These are phyloP conservation scores for Synergus umbraculus DNA, from an alignment of 2,888 invertebrate species.

Conservation along the genomic window DNA sequence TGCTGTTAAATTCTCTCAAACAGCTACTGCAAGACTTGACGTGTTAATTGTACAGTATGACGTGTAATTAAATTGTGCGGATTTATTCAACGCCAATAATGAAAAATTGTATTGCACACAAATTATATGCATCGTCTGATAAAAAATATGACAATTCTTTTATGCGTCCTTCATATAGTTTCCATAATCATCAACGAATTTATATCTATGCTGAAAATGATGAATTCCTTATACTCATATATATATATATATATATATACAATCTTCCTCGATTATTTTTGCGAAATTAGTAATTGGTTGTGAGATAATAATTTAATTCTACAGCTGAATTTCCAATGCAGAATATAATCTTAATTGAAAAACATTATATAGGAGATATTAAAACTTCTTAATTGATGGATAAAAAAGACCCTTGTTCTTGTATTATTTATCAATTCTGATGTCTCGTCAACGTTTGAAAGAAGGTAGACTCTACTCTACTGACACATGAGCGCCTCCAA, in stretches of 20 bases:
- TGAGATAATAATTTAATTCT: background rate
- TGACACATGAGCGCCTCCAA: too few species aligned
- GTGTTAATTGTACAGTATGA: background rate
- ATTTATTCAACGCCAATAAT: conserved; percentile 31
- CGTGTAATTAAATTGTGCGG: conserved; percentile 17
- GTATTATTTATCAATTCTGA: background rate
- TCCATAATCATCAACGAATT: background rate
- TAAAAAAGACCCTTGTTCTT: background rate
- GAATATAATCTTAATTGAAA: too few species aligned
- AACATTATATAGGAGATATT: too few species aligned
- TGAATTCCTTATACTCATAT: background rate
- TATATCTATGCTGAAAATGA: background rate
- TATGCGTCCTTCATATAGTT: background rate
- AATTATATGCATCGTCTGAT: conserved; percentile 20
- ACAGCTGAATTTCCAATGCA: too few species aligned
- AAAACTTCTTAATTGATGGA: background rate
- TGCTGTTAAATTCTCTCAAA: background rate
- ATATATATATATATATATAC: too few species aligned
- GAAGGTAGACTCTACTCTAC: too few species aligned
- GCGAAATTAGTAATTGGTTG: background rate
- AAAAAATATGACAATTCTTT: conserved; percentile 17
- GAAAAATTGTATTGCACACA: background rate
- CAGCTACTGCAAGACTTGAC: conserved; percentile 14
- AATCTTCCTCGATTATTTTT: background rate
- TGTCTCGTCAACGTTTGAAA: background rate